These are phyloP conservation scores for Leptopilina drosophilae DNA, from an alignment of 2,888 invertebrate genomes.

Conservation along the genomic window DNA sequence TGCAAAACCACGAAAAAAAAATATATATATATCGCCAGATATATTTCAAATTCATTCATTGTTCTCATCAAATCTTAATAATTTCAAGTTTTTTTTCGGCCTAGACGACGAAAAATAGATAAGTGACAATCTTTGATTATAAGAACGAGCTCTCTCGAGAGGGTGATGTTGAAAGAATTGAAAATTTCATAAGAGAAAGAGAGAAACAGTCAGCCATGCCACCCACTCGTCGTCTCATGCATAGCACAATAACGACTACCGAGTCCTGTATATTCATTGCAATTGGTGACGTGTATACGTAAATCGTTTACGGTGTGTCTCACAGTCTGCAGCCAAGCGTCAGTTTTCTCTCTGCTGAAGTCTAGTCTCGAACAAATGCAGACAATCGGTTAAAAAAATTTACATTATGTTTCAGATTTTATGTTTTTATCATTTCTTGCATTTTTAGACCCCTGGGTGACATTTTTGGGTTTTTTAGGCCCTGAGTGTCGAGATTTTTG, in stretches of 20 bases:
- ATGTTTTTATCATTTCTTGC: too few species aligned
- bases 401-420: neutral
- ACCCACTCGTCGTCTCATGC: slow-evolving; percentile 45
- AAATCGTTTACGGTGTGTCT: slow-evolving; percentile 18
- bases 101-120: neutral
- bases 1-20: neutral
- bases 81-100: too few species aligned
- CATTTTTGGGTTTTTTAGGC: too few species aligned
- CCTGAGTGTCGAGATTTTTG: too few species aligned
- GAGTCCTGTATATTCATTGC: slow-evolving; percentile 23
- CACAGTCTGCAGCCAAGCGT: slow-evolving; percentile 28
- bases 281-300: slow-evolving; percentile 29
- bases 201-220: slow-evolving; percentile 35
- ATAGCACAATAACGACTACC: slow-evolving; percentile 31
- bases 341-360: slow-evolving; percentile 22
- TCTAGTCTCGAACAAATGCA: slow-evolving; percentile 28
- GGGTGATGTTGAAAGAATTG: neutral
- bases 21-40: neutral
- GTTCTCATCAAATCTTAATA: too few species aligned
- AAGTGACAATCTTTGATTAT: slow-evolving; percentile 22
- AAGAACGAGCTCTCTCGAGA: too few species aligned
- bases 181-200: slow-evolving; percentile 20
- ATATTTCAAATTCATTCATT: too few species aligned
- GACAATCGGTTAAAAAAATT: slow-evolving; percentile 18
- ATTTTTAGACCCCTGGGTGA: too few species aligned